Conservation (phyloP, 35 echinoderm and acorn worm species). For the Heliocidaris erythrogramma region DNA sequence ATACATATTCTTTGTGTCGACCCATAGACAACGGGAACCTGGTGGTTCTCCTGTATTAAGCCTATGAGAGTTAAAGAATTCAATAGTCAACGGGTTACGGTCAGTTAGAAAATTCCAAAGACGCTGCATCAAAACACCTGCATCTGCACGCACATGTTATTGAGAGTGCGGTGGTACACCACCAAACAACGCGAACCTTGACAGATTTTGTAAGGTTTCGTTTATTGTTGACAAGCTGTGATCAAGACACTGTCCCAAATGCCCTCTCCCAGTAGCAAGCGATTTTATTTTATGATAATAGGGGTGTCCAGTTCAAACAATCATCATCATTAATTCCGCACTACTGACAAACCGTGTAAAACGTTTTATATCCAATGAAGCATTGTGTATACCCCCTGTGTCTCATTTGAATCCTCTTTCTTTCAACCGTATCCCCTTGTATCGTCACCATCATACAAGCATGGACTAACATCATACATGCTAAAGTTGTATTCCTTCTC, state of each 20-base stretch:
- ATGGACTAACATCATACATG: too few species aligned
- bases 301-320: background rate
- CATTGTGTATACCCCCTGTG: background rate
- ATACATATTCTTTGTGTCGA: too few species aligned
- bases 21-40: too few species aligned
- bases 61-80: too few species aligned
- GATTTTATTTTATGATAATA: background rate
- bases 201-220: background rate
- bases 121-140: background rate
- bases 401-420: too few species aligned
- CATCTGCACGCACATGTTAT: background rate
- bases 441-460: too few species aligned
- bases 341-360: constrained; percentile 6
- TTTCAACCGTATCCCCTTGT: too few species aligned
- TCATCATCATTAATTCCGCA: background rate
- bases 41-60: too few species aligned
- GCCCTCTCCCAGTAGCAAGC: background rate
- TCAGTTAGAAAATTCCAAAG: background rate
- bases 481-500: too few species aligned
- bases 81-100: too few species aligned
- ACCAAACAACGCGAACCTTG: background rate
- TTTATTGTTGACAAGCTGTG: background rate
- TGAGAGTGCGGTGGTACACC: background rate
- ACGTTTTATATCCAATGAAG: background rate
- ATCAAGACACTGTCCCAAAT: background rate